Evolutionary conservation across 2,797 vertebrate genomes (phyloP).

Genomic region (Xerus rutilus): DNA sequence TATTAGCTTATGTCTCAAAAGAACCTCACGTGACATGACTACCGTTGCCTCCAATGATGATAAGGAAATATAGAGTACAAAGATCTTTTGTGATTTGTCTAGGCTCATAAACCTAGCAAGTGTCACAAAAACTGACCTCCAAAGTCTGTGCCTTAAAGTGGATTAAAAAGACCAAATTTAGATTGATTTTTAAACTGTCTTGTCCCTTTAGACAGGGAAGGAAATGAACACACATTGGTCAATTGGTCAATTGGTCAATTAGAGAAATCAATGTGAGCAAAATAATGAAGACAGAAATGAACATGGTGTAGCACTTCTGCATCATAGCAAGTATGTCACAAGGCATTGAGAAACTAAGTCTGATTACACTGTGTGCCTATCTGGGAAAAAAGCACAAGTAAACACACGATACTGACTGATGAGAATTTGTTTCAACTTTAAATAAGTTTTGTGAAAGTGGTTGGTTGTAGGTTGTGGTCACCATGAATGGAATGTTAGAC

Average conservation of each 20-base stretch:
- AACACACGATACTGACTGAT: neutral
- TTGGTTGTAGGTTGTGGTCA: neutral
- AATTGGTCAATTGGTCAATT: slow-evolving; percentile 9
- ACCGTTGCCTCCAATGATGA: neutral
- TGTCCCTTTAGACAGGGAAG: neutral
- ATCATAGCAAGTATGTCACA: too few species aligned
- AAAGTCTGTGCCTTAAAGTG: neutral
- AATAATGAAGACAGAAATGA: neutral
- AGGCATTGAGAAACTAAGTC: neutral
- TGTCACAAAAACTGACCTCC: neutral
- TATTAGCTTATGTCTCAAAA: neutral
- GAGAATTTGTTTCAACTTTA: slow-evolving; percentile 52
- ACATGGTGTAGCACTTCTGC: neutral
- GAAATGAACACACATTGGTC: neutral
- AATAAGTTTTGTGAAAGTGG: neutral
- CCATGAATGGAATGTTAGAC: neutral
- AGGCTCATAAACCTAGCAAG: neutral
- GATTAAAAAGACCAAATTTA: neutral
- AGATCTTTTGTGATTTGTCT: neutral
- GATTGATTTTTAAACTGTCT: neutral
- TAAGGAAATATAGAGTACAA: neutral
- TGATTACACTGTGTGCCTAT: too few species aligned
- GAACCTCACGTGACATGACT: neutral
- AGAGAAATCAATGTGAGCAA: neutral
- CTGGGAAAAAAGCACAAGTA: neutral